phyloP scores from a whole-genome alignment of 2,113 vertebrate genomes.

The Sterna hirundo region DNA sequence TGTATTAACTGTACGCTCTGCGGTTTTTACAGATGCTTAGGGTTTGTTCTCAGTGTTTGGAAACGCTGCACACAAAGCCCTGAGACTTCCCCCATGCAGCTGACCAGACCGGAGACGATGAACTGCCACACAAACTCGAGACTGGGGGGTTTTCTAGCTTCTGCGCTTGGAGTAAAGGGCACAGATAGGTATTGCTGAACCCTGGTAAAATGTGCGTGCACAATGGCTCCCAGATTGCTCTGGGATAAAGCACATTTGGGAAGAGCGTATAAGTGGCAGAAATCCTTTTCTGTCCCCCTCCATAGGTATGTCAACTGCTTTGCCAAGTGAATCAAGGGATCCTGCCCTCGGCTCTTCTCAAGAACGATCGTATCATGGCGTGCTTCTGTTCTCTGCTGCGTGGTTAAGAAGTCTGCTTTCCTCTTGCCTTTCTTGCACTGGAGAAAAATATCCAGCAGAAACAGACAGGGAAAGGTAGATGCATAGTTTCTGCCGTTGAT shows the following conservation, averaged over 20 bases:
- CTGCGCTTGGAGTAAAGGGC: not conserved
- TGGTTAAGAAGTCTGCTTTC: not conserved
- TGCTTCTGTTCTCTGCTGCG: not conserved
- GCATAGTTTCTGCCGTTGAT: not conserved
- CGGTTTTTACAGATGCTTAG: conserved; percentile 20
- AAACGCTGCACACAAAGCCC: not conserved
- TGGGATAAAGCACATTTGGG: not conserved
- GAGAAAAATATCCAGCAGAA: not conserved
- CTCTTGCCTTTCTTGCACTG: not conserved
- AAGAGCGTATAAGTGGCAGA: not conserved
- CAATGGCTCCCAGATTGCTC: not conserved
- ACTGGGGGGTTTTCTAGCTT: not conserved
- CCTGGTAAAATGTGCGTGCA: not conserved
- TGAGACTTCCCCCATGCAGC: not conserved
- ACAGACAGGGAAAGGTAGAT: not conserved
- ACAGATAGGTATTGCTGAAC: not conserved
- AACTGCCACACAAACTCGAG: not conserved
- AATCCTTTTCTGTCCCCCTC: not conserved
- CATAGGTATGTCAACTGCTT: not conserved
- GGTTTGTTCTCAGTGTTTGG: conserved; percentile 37
- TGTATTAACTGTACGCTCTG: conserved; percentile 61
- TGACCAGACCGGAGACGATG: not conserved
- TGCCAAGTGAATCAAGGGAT: not conserved
- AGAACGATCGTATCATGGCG: accelerated
- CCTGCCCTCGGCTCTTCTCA: not conserved